These are phyloP conservation scores for Monochamus alternatus DNA, from an alignment of 2,888 invertebrate species.

Conservation along the genomic window DNA sequence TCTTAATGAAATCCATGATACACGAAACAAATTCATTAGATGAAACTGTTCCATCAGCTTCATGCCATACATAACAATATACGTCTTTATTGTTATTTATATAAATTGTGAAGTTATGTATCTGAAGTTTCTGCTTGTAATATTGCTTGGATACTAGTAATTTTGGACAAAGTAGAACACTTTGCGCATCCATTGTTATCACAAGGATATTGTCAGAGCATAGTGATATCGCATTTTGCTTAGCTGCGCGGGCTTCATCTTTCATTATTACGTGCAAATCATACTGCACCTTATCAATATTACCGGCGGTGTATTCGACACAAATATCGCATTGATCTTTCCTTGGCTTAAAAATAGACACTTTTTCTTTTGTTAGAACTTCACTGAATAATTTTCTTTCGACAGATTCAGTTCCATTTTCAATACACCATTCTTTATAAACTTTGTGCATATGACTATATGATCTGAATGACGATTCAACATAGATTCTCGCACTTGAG, in stretches of 20 bases:
- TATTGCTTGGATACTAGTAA: background rate
- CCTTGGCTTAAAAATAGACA: background rate
- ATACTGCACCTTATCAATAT: background rate
- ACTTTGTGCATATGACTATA: conserved; percentile 1
- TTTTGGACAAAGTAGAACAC: conserved; percentile 1
- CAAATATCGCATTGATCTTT: background rate
- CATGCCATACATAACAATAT: conserved; percentile 22
- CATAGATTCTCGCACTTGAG: background rate
- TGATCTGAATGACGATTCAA: background rate
- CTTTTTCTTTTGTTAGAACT: background rate
- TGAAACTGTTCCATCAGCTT: conserved; percentile 5
- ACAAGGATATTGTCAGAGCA: background rate
- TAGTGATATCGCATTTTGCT: background rate
- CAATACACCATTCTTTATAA: background rate
- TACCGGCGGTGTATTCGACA: background rate
- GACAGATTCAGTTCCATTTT: background rate
- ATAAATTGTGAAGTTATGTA: conserved; percentile 11
- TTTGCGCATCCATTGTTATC: conserved; percentile 1
- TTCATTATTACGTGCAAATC: background rate
- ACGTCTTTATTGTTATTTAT: conserved; percentile 11
- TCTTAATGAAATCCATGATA: background rate
- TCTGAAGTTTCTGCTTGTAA: conserved; percentile 10
- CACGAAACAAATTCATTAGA: background rate
- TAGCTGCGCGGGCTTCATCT: conserved; percentile 1
- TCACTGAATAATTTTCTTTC: background rate